phyloP scores from a whole-genome alignment of 2,113 vertebrate genomes.

The Gopherus flavomarginatus region DNA sequence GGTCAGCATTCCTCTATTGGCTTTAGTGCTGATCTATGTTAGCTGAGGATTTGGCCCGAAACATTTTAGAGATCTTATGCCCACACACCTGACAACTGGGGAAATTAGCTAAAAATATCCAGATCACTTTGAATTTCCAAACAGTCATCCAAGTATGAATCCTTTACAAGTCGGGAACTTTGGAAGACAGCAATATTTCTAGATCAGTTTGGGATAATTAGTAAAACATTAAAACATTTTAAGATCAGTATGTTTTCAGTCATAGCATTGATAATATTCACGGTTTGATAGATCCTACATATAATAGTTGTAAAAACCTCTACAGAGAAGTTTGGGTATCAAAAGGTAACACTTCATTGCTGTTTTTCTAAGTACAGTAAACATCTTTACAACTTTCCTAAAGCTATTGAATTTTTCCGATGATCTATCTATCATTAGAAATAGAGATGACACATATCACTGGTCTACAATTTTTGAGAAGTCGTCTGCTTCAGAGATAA shows the following conservation, averaged over 20 bases:
- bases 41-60: not conserved
- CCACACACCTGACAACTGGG: not conserved
- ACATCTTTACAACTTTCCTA: not conserved
- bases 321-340: not conserved
- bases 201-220: not conserved
- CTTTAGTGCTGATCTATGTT: not conserved
- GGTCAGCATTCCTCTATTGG: not conserved
- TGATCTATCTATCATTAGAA: not conserved
- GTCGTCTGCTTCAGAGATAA: too few relatives aligned
- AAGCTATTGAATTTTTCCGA: not conserved
- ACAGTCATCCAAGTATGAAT: accelerated
- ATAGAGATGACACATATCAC: not conserved
- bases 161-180: not conserved
- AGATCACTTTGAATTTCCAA: not conserved
- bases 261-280: not conserved
- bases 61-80: not conserved
- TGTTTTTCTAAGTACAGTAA: not conserved
- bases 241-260: accelerated
- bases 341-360: not conserved
- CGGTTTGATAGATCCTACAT: not conserved
- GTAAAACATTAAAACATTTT: not conserved
- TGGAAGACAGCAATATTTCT: not conserved
- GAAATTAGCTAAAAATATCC: not conserved
- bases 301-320: not conserved
- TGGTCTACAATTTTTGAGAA: too few relatives aligned